Conservation (phyloP, 1,140 invertebrate genomes). For the Artemia franciscana region DNA sequence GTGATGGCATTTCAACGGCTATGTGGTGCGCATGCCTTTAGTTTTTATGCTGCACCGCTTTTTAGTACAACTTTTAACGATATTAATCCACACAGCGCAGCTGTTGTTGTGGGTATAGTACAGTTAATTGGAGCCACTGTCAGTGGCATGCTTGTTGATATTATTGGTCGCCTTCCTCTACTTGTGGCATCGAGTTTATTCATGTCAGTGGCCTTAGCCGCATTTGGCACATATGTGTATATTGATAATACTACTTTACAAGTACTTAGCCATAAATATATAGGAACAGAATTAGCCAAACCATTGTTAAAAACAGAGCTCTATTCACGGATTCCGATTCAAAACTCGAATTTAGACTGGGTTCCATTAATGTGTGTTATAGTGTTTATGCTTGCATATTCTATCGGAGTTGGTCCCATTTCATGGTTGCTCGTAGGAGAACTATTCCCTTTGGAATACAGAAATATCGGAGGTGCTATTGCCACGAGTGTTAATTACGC, state of each 20-base stretch:
- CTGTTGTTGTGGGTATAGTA: conserved; percentile 48
- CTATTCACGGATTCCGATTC: conserved; percentile 5
- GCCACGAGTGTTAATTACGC: conserved; percentile 64
- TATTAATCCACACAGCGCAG: conserved; percentile 55
- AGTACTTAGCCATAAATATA: background rate
- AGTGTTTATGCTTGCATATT: conserved; percentile 57
- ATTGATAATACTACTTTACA: conserved; percentile 25
- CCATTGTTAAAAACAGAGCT: conserved; percentile 18
- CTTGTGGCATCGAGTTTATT: conserved; percentile 52
- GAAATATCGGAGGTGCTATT: conserved; percentile 54
- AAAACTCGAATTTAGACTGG: conserved; percentile 33
- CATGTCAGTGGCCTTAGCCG: conserved; percentile 52
- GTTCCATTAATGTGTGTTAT: conserved; percentile 54
- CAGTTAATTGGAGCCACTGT: conserved; percentile 49
- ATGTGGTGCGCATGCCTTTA: conserved; percentile 54
- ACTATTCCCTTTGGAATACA: conserved; percentile 58
- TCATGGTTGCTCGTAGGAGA: conserved; percentile 67
- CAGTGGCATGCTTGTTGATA: conserved; percentile 52
- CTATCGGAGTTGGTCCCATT: conserved; percentile 67
- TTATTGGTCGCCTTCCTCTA: conserved; percentile 45
- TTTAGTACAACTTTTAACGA: conserved; percentile 29
- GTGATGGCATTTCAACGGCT: conserved; percentile 58
- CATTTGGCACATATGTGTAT: conserved; percentile 54
- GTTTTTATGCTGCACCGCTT: conserved; percentile 54
- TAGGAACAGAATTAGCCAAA: conserved; percentile 12